A percentile compares a stretch with the other conserved stretches of the same genome.
These are phyloP conservation scores for Zaprionus ornatus DNA, from an alignment of 1,140 invertebrate species.

Conservation along the genomic window DNA sequence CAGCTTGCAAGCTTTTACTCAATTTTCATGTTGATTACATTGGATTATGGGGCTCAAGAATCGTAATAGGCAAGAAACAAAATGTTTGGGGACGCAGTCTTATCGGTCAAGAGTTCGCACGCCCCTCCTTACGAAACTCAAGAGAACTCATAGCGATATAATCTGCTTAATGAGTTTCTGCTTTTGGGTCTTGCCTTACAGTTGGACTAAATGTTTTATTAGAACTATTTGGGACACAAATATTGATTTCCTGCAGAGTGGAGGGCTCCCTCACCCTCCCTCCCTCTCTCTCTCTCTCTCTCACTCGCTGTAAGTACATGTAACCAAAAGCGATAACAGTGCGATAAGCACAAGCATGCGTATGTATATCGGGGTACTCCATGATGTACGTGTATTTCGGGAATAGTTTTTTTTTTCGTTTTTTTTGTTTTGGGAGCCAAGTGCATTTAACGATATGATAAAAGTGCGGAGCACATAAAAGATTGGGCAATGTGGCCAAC, in stretches of 20 bases:
- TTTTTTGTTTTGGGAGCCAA: constrained; percentile 53
- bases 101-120: constrained; percentile 53
- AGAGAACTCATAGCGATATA: constrained; percentile 22
- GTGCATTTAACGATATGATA: constrained; percentile 78
- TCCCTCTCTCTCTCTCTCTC: neutral
- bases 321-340: constrained; percentile 61
- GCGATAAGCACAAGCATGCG: constrained; percentile 30
- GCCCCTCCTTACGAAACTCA: constrained; percentile 14
- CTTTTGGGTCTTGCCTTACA: constrained; percentile 14
- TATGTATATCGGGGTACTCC: constrained; percentile 23
- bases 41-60: neutral
- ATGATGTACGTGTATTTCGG: neutral
- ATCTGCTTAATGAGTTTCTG: constrained; percentile 33
- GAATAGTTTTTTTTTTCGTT: constrained; percentile 26
- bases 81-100: constrained; percentile 17
- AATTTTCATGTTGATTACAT: neutral
- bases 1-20: neutral
- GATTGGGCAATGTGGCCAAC: constrained; percentile 37
- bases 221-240: constrained; percentile 63
- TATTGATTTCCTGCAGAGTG: constrained; percentile 63
- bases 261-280: neutral
- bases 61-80: neutral
- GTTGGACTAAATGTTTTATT: constrained; percentile 29
- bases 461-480: constrained; percentile 31
- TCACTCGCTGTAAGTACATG: constrained; percentile 22